These are phyloP conservation scores for Drosophila suzukii DNA, from an alignment of 1,140 invertebrate species.

Conservation along the genomic window DNA sequence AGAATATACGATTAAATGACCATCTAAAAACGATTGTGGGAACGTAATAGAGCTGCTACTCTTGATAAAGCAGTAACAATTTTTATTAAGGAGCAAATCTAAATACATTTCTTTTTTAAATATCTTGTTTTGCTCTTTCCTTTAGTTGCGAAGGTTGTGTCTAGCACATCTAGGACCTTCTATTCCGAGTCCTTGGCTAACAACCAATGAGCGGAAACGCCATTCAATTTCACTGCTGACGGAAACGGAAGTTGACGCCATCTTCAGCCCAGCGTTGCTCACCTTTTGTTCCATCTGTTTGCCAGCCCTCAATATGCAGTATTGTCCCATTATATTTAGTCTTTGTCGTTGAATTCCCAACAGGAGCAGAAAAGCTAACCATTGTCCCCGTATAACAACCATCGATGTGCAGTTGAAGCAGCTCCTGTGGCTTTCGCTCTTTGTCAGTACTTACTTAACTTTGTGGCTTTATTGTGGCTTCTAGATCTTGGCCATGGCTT, in stretches of 20 bases:
- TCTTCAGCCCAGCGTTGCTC: conserved; percentile 14
- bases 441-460: conserved; percentile 27
- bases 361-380: neutral
- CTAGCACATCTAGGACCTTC: neutral
- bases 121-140: neutral
- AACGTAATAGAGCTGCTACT: too few species aligned
- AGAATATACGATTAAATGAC: too few species aligned
- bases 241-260: conserved; percentile 25
- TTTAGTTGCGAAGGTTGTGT: conserved; percentile 3
- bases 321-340: conserved; percentile 23
- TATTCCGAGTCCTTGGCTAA: neutral
- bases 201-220: conserved; percentile 24
- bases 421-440: conserved; percentile 27
- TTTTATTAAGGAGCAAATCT: neutral
- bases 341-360: conserved; percentile 1
- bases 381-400: conserved; percentile 22
- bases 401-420: conserved; percentile 20
- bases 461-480: conserved; percentile 23
- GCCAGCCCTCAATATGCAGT: conserved; percentile 21
- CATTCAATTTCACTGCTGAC: conserved; percentile 11
- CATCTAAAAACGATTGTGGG: too few species aligned
- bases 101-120: neutral
- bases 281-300: conserved; percentile 31
- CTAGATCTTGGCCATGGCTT: conserved; percentile 10
- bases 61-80: too few species aligned